phyloP scores from a whole-genome alignment of 2,797 vertebrate species.

The Rhadinocentrus ornatus region DNA sequence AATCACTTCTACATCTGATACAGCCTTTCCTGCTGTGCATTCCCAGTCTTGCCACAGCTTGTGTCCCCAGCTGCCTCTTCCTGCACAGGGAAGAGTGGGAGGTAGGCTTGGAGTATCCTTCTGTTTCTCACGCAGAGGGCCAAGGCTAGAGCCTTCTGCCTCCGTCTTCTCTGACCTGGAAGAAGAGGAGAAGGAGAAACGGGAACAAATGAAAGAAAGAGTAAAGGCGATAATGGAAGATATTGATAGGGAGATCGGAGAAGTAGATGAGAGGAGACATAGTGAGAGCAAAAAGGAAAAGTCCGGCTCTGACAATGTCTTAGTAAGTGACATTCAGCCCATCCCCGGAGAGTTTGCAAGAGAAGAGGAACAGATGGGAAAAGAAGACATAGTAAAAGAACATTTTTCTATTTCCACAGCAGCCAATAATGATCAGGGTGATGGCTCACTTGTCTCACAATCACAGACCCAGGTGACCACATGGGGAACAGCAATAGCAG shows the following conservation, averaged over 20 bases:
- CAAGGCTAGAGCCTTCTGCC: conserved; percentile 94
- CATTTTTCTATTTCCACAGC: conserved; percentile 50
- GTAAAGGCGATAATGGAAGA: conserved; percentile 81
- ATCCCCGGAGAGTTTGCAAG: conserved; percentile 37
- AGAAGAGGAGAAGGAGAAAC: conserved; percentile 89
- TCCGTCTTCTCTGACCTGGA: conserved; percentile 94
- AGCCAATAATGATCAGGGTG: conserved; percentile 55
- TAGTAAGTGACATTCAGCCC: conserved; percentile 43
- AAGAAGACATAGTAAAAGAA: conserved; percentile 40
- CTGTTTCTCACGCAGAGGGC: conserved; percentile 93
- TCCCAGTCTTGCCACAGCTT: conserved; percentile 66
- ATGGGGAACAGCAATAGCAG: conserved; percentile 29
- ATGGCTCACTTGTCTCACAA: conserved; percentile 33
- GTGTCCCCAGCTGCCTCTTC: conserved; percentile 69
- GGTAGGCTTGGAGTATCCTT: conserved; percentile 92
- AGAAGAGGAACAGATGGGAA: conserved; percentile 54
- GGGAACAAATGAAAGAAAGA: conserved; percentile 80
- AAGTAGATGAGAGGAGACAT: conserved; percentile 57
- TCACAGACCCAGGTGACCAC: conserved; percentile 37
- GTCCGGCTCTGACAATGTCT: conserved; percentile 38
- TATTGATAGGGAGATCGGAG: conserved; percentile 76
- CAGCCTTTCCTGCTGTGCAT: conserved; percentile 45
- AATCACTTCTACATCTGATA: conserved; percentile 40
- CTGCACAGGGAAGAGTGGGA: conserved; percentile 51
- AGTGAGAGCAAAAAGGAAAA: conserved; percentile 46